Evolutionary conservation across 2,797 vertebrate species (phyloP), one percentile per base, ranked within the genome.

Genomic region (Notolepis coatsorum): DNA sequence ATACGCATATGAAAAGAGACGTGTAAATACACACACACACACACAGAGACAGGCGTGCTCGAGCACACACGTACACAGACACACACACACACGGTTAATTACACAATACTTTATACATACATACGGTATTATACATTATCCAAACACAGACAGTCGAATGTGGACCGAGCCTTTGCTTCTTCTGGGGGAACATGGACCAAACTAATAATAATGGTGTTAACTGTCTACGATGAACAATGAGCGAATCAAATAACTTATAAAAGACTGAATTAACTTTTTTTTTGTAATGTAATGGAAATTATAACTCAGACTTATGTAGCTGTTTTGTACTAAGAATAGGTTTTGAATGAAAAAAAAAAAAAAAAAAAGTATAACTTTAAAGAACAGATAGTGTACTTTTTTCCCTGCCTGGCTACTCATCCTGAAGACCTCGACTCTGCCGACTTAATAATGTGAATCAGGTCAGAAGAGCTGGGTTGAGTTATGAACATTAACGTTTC

Each of bases 271-370:
- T 81, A n/a, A 78, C 64, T 70, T 85, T 50, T 70, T 85, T 50
- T 90, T 90, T 89, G 73, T 87, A 89, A 85, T 82, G 78, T 88
- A 84, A 79, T 78, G 68, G 56, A 77, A 79, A 80, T 73, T 46
- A 85, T 87, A 91, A 83, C 81, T 89, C 81, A 73, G 75, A 88
- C 68, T 71, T 85, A 86, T 88, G 90, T 91, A 87, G 88, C 88
- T 89, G 72, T 91, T 90, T n/a, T 88, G 66, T 90, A 88, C 77
- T 80, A 85, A 79, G 72, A 64, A 15, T 47, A 48, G 51, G 33
- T 85, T 91, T 88, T 85, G 80, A 85, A 74, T 51, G 72, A 81
- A 61, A 23, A 8, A 67, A 55, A 66, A 75, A 56, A 62, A 69
- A 67, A 51, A 51, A 25, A 17, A 8, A 46, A 72, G 45, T 31